Base-by-base conservation (phyloP, 1,140 invertebrate species). In the Prorops nasuta region DNA sequence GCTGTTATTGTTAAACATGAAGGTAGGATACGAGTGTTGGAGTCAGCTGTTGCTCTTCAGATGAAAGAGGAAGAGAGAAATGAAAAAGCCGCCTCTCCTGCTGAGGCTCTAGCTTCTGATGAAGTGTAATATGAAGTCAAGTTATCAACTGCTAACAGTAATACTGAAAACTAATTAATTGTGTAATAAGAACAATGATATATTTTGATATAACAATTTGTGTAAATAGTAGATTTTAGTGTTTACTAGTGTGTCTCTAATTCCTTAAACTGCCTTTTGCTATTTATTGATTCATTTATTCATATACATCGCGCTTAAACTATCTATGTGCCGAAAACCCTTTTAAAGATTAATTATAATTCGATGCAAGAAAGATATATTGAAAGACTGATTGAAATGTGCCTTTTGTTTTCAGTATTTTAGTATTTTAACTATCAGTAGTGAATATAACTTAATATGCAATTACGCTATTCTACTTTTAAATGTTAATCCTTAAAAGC, bases 1-100 rank as follows among this genome's bases (percentile, higher is more conserved):
- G 87, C 92, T 2, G 90, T 96, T 64, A 91, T 96, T 55, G 88
- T 96, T 3, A 95, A 95, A 65, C 94, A 98, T 68, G 94, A 98
- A 75, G 92, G 92, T 57, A 83, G 94, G 51, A 91, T 92, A 64
- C 78, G 87, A 44, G 81, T 86, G 10, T 66, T 91, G 8, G 89
- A 91, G 64, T 83, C 84, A 1, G 80, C 79, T 9, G 77, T 79
- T 6, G 72, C 77, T 41, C 58, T 78, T 24, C 70, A 78, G 50
- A 72, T 74, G 62, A 77, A 78, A 39, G 74, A 77, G n/a, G 70
- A 76, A 9, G 72, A 76, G 3, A 64, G 64, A 46, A 76, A 71
- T 45, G 78, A 77, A 17, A 80, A 80, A 45, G 59, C 67, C 16
- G 57, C 72, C 18, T 67, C 70, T 7, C 63, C 67, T 2, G 53